phyloP scores from a whole-genome alignment of 2,797 vertebrate species.

The Poecilia wingei region DNA sequence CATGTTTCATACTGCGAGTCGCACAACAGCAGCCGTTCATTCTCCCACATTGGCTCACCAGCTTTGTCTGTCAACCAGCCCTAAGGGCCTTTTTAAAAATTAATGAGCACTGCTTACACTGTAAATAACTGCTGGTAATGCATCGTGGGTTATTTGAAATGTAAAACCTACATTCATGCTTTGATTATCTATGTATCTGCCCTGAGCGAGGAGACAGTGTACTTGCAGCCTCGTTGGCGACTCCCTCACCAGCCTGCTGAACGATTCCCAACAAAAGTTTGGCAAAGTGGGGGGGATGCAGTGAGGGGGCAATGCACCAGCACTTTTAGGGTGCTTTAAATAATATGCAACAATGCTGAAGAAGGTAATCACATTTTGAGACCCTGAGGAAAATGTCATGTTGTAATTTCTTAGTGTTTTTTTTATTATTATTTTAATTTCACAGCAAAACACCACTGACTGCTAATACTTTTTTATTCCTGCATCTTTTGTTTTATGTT shows the following conservation, averaged over 20 bases:
- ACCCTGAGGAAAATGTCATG: constrained; percentile 23
- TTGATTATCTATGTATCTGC: constrained; percentile 81
- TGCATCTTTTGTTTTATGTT: constrained; percentile 2
- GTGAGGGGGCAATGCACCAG: neutral
- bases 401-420: neutral
- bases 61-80: constrained; percentile 80
- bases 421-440: constrained; percentile 6
- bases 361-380: constrained; percentile 42
- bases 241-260: constrained; percentile 45
- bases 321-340: constrained; percentile 35
- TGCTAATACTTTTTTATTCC: neutral
- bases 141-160: constrained; percentile 82
- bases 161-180: constrained; percentile 81
- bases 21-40: constrained; percentile 72
- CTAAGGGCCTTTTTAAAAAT: constrained; percentile 83
- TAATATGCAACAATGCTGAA: constrained; percentile 26
- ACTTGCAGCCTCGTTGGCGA: constrained; percentile 56
- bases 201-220: constrained; percentile 51
- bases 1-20: constrained; percentile 71
- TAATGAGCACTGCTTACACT: constrained; percentile 78
- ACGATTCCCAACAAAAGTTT: constrained; percentile 41
- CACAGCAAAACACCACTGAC: neutral
- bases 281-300: neutral
- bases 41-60: constrained; percentile 69
- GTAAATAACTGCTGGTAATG: constrained; percentile 83